Conservation (phyloP, 2,888 invertebrate genomes). For the Dysmachus trigonus region DNA sequence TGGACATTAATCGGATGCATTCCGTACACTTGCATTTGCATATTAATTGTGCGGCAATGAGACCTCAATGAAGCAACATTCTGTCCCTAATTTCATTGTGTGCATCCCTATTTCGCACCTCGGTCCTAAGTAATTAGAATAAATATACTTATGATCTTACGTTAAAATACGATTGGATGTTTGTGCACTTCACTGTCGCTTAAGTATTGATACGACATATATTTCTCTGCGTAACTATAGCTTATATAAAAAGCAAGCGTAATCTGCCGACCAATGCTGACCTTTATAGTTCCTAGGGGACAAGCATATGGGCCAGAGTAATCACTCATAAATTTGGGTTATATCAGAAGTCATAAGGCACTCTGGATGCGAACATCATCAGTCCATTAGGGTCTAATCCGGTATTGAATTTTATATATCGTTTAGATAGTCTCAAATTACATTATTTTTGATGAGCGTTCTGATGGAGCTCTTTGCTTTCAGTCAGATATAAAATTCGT, state of each 20-base stretch:
- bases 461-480: slow-evolving; percentile 9
- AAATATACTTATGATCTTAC: slow-evolving; percentile 10
- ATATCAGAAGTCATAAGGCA: background rate
- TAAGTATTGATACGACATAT: background rate
- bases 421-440: slow-evolving; percentile 19
- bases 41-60: slow-evolving; percentile 24
- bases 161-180: background rate
- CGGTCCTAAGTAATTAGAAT: slow-evolving; percentile 24
- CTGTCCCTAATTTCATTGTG: background rate
- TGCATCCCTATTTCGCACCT: background rate
- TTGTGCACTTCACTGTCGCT: background rate
- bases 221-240: background rate
- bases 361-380: background rate
- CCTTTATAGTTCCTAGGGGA: background rate
- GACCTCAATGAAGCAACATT: background rate
- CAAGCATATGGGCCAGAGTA: background rate
- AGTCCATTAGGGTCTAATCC: slow-evolving; percentile 24
- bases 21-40: slow-evolving; percentile 2
- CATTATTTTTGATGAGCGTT: slow-evolving; percentile 21
- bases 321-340: slow-evolving; percentile 27
- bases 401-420: slow-evolving; percentile 22
- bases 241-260: background rate
- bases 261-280: background rate
- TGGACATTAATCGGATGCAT: slow-evolving; percentile 33
- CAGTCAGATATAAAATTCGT: background rate